Conservation (phyloP, 2,797 vertebrate genomes). For the Catostomus latipinnis region DNA sequence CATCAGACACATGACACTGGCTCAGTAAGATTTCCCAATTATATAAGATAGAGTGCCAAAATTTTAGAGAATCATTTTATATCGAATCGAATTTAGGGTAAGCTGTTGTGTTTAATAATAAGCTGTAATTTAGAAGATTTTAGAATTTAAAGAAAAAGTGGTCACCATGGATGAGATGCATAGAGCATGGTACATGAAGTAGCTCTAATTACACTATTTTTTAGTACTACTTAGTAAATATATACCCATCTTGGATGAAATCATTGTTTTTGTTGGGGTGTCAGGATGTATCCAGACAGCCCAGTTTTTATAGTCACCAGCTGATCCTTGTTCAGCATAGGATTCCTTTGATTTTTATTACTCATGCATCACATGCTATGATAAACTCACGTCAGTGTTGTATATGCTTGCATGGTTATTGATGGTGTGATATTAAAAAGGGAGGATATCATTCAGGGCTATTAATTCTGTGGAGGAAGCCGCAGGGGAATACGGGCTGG, state of each 20-base stretch:
- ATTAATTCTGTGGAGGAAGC: slow-evolving; percentile 79
- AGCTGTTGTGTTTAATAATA: too few species aligned
- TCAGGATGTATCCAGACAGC: background rate
- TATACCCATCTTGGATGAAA: slow-evolving; percentile 1
- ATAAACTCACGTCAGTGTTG: background rate
- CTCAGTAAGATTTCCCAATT: too few species aligned
- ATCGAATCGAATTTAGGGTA: too few species aligned
- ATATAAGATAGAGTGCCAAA: too few species aligned
- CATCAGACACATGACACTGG: too few species aligned
- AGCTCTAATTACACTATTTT: background rate
- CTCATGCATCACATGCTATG: background rate
- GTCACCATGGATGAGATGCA: background rate
- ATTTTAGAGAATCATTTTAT: too few species aligned
- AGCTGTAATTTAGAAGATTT: too few species aligned
- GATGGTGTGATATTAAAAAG: slow-evolving; percentile 75
- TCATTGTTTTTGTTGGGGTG: background rate
- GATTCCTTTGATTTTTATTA: background rate
- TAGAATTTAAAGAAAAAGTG: too few species aligned
- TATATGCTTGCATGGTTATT: slow-evolving; percentile 60
- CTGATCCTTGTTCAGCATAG: background rate
- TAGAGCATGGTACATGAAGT: too few species aligned
- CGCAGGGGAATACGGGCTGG: slow-evolving; percentile 74
- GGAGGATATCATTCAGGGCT: slow-evolving; percentile 75
- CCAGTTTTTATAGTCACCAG: background rate
- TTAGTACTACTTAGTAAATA: background rate